Conservation (phyloP, 2,113 vertebrate species). For the Empidonax traillii region DNA sequence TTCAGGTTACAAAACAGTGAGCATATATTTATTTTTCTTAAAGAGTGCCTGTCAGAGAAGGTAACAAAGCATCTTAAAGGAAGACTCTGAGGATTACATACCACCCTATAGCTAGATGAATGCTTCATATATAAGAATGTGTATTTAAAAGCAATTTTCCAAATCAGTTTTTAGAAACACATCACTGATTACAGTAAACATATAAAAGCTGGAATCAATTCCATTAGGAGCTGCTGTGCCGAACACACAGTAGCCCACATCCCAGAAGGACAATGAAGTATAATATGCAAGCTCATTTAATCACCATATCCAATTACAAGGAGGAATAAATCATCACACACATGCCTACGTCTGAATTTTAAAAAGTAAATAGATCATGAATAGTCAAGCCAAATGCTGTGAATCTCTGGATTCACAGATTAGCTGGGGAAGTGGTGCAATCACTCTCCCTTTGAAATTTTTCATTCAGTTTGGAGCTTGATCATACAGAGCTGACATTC, state of each 20-base stretch:
- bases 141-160: background rate
- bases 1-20: background rate
- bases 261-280: constrained; percentile 48
- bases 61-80: background rate
- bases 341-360: constrained; percentile 30
- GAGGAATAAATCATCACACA: constrained; percentile 44
- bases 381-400: background rate
- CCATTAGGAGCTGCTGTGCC: background rate
- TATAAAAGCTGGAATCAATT: background rate
- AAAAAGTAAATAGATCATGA: constrained; percentile 43
- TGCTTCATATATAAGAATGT: background rate
- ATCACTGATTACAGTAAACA: background rate
- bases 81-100: background rate
- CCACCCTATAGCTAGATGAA: background rate
- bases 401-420: background rate
- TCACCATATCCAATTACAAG: constrained; percentile 53
- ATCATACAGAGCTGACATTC: background rate
- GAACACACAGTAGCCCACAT: constrained; percentile 1
- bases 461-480: background rate
- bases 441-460: background rate
- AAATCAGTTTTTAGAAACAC: background rate
- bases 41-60: background rate
- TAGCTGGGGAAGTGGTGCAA: background rate
- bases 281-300: constrained; percentile 52
- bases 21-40: background rate